These are phyloP conservation scores for Nilaparvata lugens DNA, from an alignment of 1,140 invertebrate genomes.

Conservation along the genomic window DNA sequence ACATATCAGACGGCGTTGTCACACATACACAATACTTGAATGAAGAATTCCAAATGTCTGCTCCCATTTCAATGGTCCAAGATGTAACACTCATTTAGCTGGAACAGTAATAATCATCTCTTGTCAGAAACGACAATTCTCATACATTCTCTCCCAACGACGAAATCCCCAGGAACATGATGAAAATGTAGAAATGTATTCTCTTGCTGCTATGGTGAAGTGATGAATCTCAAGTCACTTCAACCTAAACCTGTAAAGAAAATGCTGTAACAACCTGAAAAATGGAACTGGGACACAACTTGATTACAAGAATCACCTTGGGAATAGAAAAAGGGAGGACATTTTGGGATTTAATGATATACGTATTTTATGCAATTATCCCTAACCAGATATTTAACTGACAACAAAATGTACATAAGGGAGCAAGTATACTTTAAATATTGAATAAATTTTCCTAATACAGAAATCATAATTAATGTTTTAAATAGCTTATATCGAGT, in stretches of 20 bases:
- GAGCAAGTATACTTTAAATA: neutral
- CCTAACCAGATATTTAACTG: neutral
- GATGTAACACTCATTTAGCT: too few relatives aligned
- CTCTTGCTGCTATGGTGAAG: neutral
- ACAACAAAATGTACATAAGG: neutral
- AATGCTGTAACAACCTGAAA: constrained; percentile 18
- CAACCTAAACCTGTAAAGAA: constrained; percentile 17
- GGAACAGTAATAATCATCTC: too few relatives aligned
- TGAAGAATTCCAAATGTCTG: too few relatives aligned
- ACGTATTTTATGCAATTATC: neutral
- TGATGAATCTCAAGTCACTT: constrained; percentile 4
- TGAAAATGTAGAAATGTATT: too few relatives aligned
- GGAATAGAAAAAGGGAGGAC: neutral
- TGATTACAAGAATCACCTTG: neutral
- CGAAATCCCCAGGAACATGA: too few relatives aligned
- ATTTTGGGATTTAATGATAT: neutral
- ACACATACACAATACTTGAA: too few relatives aligned
- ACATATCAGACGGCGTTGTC: too few relatives aligned
- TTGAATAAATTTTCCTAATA: neutral
- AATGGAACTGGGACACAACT: neutral
- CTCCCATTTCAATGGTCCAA: too few relatives aligned
- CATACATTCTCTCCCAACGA: too few relatives aligned
- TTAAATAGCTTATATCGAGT: neutral
- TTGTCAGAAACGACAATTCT: too few relatives aligned
- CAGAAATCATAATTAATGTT: neutral